These are phyloP conservation scores for Latrodectus hesperus DNA, from an alignment of 2,888 invertebrate species.

Conservation along the genomic window DNA sequence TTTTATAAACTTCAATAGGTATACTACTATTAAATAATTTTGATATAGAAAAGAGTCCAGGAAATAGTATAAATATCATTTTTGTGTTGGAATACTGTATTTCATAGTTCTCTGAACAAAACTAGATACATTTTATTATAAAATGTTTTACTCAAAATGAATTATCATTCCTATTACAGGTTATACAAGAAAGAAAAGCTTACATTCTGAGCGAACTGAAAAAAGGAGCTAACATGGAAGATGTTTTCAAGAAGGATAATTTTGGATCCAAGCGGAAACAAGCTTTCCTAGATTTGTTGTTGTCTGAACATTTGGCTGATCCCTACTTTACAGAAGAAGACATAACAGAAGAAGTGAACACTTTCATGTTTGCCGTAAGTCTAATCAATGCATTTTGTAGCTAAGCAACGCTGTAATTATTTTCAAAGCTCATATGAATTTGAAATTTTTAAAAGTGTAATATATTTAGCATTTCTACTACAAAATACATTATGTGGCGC, in stretches of 20 bases:
- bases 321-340: constrained; percentile 73
- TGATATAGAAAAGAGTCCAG: too few species aligned
- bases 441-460: too few species aligned
- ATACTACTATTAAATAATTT: too few species aligned
- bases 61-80: too few species aligned
- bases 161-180: constrained; percentile 11
- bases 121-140: too few species aligned
- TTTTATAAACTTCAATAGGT: too few species aligned
- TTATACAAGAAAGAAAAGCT: constrained; percentile 58
- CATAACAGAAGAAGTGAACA: constrained; percentile 76
- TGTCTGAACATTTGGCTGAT: constrained; percentile 72
- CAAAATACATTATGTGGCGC: too few species aligned
- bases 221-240: constrained; percentile 58
- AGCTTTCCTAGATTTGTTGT: constrained; percentile 75
- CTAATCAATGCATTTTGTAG: neutral
- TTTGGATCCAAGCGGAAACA: constrained; percentile 70
- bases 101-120: too few species aligned
- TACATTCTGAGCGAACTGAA: constrained; percentile 48
- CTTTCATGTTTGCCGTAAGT: constrained; percentile 76
- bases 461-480: too few species aligned
- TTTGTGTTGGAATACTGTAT: too few species aligned
- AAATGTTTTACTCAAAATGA: too few species aligned
- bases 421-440: neutral
- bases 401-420: neutral
- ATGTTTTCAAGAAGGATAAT: constrained; percentile 47